Evolutionary conservation across 2,888 invertebrate species (phyloP), one percentile per base, ranked within the genome.

Genomic region (Archips xylosteana): DNA sequence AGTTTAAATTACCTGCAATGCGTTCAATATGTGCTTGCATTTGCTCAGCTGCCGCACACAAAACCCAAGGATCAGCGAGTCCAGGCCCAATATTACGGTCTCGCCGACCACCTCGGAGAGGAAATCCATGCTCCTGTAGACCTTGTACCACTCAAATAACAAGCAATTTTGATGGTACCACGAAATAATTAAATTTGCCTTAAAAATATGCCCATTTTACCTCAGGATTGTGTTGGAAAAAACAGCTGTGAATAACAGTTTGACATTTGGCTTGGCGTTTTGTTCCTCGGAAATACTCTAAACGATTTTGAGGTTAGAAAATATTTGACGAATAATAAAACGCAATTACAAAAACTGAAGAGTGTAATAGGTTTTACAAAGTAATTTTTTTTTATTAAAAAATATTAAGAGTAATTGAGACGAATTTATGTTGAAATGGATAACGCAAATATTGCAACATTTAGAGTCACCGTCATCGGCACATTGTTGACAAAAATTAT

Each of bases 11-110:
- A 97, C 97, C 95, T 97, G 96, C 73, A 97, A 92, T 76, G 96
- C 95, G 76, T 95, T 95, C 69, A 97, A 95, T 8, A 97, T 96
- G 86, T 95, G 96, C 91, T 96, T 97, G 90, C 96, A 97, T 89
- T 96, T 96, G 82, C 96, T 95, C 89, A 97, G 97, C 88, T 97
- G 96, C 83, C 95, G 96, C 51, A 97, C 90, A 85, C 97, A 97
- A 74, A 97, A 94, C 0, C 96, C 96, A 76, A 97, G 95, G 81
- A 97, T 96, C 45, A 97, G 85, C 36, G 97, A 95, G 87, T 97
- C 97, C 69, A 97, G 95, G 45, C 97, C 97, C 66, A 97, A 91
- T 34, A 96, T 96, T 77, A 97, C 92, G 63, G 96, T 95, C 94
- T 97, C 97, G 42, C 96, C 96, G 75, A 94, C 89, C 75, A 94